Conservation (phyloP, 1,140 invertebrate genomes). For the Drosophila virilis region DNA sequence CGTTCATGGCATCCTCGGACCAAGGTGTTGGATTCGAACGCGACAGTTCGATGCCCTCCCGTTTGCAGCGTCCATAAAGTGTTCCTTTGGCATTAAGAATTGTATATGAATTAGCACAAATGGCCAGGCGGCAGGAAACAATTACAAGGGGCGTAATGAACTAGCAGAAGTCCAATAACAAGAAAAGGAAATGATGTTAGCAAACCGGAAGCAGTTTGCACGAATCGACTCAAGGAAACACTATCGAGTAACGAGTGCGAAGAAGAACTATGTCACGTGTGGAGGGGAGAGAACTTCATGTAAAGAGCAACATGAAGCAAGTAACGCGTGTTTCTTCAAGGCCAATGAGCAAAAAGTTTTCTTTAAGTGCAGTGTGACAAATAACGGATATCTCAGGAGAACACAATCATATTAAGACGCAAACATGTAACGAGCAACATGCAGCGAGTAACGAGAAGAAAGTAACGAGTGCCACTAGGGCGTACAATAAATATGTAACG, state of each 20-base stretch:
- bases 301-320: background rate
- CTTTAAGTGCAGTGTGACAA: too few species aligned
- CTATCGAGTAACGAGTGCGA: too few species aligned
- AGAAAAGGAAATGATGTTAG: background rate
- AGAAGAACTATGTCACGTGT: too few species aligned
- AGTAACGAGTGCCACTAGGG: background rate
- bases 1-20: constrained; percentile 95
- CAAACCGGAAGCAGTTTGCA: background rate
- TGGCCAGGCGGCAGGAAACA: background rate
- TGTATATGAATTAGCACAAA: constrained; percentile 38
- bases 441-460: background rate
- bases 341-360: too few species aligned
- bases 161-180: too few species aligned
- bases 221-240: background rate
- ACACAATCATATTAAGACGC: too few species aligned
- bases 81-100: constrained; percentile 86
- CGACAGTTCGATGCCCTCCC: constrained; percentile 94
- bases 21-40: constrained; percentile 94
- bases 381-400: too few species aligned
- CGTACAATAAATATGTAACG: background rate
- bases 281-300: too few species aligned
- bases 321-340: too few species aligned
- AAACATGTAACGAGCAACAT: background rate
- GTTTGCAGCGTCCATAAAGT: constrained; percentile 93
- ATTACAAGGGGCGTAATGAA: background rate